Evolutionary conservation across 1,140 invertebrate species (phyloP), one percentile per base, ranked within the genome.

Genomic region (Metaphire vulgaris): DNA sequence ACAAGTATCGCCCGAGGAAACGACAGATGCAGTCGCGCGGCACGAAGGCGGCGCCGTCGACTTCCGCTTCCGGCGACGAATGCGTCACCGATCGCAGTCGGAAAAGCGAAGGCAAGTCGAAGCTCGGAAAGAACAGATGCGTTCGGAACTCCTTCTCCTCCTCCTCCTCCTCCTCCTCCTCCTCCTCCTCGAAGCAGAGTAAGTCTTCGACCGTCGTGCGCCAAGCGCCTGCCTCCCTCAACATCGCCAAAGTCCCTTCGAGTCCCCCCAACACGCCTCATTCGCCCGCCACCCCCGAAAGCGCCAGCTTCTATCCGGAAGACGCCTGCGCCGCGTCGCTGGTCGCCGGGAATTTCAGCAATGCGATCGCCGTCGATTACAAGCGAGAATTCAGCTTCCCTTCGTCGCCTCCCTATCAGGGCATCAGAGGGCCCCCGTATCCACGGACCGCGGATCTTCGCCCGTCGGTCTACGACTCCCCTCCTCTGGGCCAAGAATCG

Each of bases 1-100:
- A 99, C 85, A 91, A 97, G 82, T 99, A 99, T 86, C 80, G 73
- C 69, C 84, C 84, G 1, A 76, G 82, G 65, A 85, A 85, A 56
- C 41, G 41, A 56, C 41, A 56, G 41, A 56, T 56, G 41, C 21
- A 6, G 41, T 21, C 21, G 41, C 6, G 41, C 41, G 41, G 6
- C 21, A 21, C 6, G 21, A 56, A 56, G 21, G 21, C 41, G 21
- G 21, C 41, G 41, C 41, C 41, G n/a, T n/a, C n/a, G n/a, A 56
- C 6, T 12, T 56, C 6, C 6, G 6, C 6, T 21, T 12, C 6
- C 21, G 41, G 41, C 6, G 41, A 56, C 41, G 41, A 56, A 56
- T 12, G 41, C 41, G 41, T 12, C 21, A 6, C 41, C 21, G 41
- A n/a, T n/a, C n/a, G 41, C 41, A 56, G 41, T 21, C 41, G 21